These are phyloP conservation scores for Cirrhinus molitorella DNA, from an alignment of 2,797 vertebrate genomes.

Conservation along the genomic window DNA sequence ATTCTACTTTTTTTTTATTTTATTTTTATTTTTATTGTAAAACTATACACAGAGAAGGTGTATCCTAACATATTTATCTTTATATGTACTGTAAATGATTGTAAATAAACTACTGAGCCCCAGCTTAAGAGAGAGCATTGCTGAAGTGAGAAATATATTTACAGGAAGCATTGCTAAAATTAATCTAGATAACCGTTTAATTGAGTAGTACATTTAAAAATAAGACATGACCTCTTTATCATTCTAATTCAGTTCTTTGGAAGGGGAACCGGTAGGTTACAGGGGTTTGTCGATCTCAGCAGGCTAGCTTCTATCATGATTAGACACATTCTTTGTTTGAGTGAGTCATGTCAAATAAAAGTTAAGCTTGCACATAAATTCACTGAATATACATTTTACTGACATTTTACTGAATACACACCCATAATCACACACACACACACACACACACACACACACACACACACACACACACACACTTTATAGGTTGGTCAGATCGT, in stretches of 20 bases:
- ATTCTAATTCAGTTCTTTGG: neutral
- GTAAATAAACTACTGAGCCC: neutral
- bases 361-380: neutral
- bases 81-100: too few species aligned
- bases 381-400: neutral
- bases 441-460: too few species aligned
- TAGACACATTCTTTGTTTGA: neutral
- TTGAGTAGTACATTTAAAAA: neutral
- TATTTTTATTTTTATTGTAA: too few species aligned
- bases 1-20: too few species aligned
- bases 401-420: conserved; percentile 20
- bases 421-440: conserved; percentile 22
- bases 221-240: neutral
- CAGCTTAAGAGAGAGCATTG: neutral
- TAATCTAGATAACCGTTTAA: neutral
- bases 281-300: neutral
- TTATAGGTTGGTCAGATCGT: conserved; percentile 21
- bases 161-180: neutral
- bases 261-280: neutral
- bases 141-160: conserved; percentile 1
- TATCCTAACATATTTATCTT: neutral
- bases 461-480: neutral
- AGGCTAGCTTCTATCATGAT: neutral
- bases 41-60: neutral
- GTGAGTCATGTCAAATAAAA: neutral